A percentile compares a stretch with the other conserved stretches of the same genome.
These are phyloP conservation scores for Ctenochaetus hawaiiensis DNA, from an alignment of 2,797 vertebrate genomes.

Conservation along the genomic window DNA sequence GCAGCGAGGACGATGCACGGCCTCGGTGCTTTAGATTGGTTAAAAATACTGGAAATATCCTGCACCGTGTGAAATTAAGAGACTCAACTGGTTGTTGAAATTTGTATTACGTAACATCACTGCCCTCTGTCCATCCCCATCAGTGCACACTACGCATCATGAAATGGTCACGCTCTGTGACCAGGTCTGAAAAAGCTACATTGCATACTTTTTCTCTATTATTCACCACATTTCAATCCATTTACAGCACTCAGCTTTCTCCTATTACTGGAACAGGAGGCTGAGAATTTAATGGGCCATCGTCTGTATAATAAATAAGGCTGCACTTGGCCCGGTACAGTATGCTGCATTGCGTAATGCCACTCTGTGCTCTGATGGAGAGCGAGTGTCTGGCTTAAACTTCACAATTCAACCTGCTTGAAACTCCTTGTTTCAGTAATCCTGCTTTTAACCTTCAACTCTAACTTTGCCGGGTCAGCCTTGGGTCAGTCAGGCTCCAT, in stretches of 20 bases:
- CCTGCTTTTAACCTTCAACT: neutral
- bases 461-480: neutral
- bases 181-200: neutral
- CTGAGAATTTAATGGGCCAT: neutral
- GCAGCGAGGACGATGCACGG: neutral
- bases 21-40: neutral
- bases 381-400: neutral
- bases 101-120: slow-evolving; percentile 43
- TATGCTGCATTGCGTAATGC: neutral
- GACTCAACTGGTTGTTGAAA: slow-evolving; percentile 46
- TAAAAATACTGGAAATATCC: accelerated
- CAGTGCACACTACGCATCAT: slow-evolving; percentile 3
- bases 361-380: neutral
- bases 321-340: neutral
- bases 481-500: neutral
- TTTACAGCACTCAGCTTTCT: neutral
- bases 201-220: neutral
- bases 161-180: slow-evolving; percentile 45
- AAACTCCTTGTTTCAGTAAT: neutral
- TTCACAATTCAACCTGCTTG: neutral
- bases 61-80: neutral
- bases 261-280: neutral
- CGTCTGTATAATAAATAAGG: neutral
- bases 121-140: slow-evolving; percentile 5
- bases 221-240: neutral